Evolutionary conservation across 2,797 vertebrate genomes (phyloP).

Genomic region (Parauchenoglanis ngamensis): DNA sequence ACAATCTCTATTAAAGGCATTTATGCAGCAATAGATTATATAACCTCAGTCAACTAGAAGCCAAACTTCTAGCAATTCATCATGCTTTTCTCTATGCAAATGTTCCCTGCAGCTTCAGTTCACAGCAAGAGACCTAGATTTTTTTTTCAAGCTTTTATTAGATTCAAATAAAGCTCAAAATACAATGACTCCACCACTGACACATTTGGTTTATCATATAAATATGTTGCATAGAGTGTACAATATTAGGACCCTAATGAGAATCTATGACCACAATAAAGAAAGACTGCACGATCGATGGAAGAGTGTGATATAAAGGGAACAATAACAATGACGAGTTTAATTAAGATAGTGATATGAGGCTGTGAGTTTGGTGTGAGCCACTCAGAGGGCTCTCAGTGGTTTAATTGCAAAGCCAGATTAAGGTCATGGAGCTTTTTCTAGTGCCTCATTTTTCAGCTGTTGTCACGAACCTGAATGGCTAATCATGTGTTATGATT

Average conservation of each 20-base stretch:
- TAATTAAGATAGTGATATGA: conserved; percentile 8
- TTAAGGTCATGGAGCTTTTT: conserved; percentile 18
- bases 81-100: conserved; percentile 35
- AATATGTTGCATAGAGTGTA: background rate
- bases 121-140: conserved; percentile 12
- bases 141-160: conserved; percentile 25
- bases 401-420: conserved; percentile 3
- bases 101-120: conserved; percentile 7
- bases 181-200: conserved; percentile 13
- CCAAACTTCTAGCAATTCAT: conserved; percentile 13
- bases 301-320: background rate
- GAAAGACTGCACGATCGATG: background rate
- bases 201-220: background rate
- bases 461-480: conserved; percentile 12
- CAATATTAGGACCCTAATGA: conserved; percentile 14
- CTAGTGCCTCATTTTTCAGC: conserved; percentile 11
- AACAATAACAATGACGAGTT: background rate
- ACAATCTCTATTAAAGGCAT: conserved; percentile 1
- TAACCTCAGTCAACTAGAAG: conserved; percentile 17
- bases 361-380: background rate
- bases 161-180: conserved; percentile 35
- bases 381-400: background rate
- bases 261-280: conserved; percentile 13
- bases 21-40: conserved; percentile 33
- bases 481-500: conserved; percentile 22